Evolutionary conservation across 2,113 vertebrate species (phyloP).

Genomic region (Bufo gargarizans): DNA sequence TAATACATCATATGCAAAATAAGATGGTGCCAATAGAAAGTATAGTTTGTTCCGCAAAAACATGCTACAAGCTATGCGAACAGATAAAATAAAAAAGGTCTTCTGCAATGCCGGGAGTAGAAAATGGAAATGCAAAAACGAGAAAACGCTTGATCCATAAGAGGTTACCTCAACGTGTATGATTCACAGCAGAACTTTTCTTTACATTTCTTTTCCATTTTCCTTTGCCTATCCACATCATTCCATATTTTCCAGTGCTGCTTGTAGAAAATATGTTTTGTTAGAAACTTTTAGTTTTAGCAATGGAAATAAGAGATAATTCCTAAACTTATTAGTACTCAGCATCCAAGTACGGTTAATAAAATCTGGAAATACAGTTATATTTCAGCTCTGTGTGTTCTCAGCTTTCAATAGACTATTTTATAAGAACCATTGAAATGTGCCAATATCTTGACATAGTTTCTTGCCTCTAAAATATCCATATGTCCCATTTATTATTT

Average conservation of each 20-base stretch:
- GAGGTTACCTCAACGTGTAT: background rate
- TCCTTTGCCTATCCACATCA: background rate
- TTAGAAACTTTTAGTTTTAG: conserved; percentile 2
- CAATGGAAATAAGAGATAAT: conserved; percentile 19
- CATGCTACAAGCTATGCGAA: too few species aligned
- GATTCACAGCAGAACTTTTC: background rate
- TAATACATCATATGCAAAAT: too few species aligned
- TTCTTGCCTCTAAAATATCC: conserved; percentile 22
- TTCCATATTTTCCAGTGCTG: background rate
- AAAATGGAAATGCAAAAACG: too few species aligned
- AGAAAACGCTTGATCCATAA: too few species aligned
- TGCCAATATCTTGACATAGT: conserved; percentile 10
- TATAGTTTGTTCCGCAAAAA: too few species aligned
- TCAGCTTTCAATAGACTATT: background rate
- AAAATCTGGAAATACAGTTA: conserved; percentile 5
- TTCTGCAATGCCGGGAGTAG: too few species aligned
- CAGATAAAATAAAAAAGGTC: too few species aligned
- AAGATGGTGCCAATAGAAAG: too few species aligned
- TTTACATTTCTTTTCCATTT: background rate
- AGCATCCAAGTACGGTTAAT: background rate
- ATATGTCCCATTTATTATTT: conserved; percentile 11
- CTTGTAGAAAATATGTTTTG: background rate
- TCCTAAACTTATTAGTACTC: conserved; percentile 8
- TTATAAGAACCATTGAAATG: background rate
- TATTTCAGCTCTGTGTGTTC: background rate